Conservation (phyloP, 2,113 vertebrate species). For the Thunnus maccoyii region DNA sequence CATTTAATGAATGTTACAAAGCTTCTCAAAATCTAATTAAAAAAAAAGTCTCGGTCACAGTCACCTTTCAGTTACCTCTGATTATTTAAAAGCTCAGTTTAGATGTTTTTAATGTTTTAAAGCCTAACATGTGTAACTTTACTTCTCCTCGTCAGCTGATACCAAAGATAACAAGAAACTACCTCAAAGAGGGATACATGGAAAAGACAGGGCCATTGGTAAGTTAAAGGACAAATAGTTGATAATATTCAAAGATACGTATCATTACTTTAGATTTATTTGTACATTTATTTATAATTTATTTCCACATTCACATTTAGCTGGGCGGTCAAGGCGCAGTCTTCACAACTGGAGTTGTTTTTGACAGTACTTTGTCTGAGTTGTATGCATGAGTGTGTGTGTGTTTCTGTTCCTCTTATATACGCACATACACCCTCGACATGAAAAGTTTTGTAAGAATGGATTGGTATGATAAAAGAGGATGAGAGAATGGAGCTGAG, state of each 20-base stretch:
- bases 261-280: background rate
- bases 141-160: conserved; percentile 82
- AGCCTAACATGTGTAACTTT: background rate
- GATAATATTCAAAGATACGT: background rate
- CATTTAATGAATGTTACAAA: background rate
- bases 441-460: background rate
- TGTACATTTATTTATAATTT: background rate
- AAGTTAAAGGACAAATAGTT: conserved; percentile 25
- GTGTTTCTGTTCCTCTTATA: conserved; percentile 57
- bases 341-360: background rate
- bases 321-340: background rate
- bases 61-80: too few relatives aligned
- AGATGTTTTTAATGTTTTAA: background rate
- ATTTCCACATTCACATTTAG: background rate
- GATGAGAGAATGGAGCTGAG: background rate
- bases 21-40: background rate
- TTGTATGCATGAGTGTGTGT: background rate
- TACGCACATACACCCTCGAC: background rate
- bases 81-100: too few relatives aligned
- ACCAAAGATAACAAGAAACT: conserved; percentile 91
- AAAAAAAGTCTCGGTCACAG: too few relatives aligned
- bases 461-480: background rate
- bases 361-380: background rate
- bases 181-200: conserved; percentile 95
- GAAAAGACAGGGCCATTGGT: conserved; percentile 96